A percentile compares a stretch with the other conserved stretches of the same genome.
Evolutionary conservation across 2,888 invertebrate genomes (phyloP).

Genomic region (Amphipyra tragopoginis): DNA sequence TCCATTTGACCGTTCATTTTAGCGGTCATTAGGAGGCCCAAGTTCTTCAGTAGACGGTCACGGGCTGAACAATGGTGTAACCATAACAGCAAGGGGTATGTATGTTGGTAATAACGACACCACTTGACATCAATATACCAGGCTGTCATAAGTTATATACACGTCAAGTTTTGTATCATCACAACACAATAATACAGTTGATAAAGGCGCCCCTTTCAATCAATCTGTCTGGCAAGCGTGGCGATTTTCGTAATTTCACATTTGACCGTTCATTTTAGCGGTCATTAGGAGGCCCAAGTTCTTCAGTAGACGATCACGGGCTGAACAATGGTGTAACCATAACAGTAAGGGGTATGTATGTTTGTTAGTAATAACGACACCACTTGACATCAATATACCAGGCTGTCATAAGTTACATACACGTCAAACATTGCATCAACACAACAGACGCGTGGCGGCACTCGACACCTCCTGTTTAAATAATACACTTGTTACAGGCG

Average conservation of each 20-base stretch:
- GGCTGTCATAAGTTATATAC: neutral
- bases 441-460: neutral
- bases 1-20: no score
- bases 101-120: neutral
- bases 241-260: no score
- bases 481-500: constrained; percentile 20
- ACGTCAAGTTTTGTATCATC: constrained; percentile 19
- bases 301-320: no score
- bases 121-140: constrained; percentile 6
- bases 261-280: no score
- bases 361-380: neutral
- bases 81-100: no score
- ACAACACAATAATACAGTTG: constrained; percentile 24
- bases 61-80: neutral
- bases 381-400: constrained; percentile 6
- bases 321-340: neutral
- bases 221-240: no score
- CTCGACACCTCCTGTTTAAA: constrained; percentile 38
- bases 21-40: no score
- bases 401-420: neutral
- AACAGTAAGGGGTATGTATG: no score
- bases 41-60: no score
- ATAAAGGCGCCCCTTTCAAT: constrained; percentile 2
- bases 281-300: no score
- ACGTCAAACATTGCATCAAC: constrained; percentile 22